Percentiles rank a stretch among this genome's conserved stretches.
Evolutionary conservation across 2,888 invertebrate genomes (phyloP).

Genomic region (Leucophora obtusa): DNA sequence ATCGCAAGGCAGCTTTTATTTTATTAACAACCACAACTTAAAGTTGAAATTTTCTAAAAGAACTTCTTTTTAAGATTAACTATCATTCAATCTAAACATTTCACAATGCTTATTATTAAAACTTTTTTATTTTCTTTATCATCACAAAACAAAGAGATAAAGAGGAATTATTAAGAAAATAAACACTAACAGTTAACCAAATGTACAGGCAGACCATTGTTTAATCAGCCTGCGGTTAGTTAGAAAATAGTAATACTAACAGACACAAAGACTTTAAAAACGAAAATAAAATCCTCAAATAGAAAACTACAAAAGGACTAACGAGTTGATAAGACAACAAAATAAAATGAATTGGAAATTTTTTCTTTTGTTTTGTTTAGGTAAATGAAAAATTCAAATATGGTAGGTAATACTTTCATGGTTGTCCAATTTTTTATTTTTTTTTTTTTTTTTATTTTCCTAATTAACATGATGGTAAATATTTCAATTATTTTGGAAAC

Average conservation of each 20-base stretch:
- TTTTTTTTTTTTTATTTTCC: neutral
- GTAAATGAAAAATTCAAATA: neutral
- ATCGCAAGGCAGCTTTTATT: too few relatives aligned
- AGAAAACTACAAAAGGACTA: neutral
- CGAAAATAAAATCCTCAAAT: neutral
- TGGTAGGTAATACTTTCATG: neutral
- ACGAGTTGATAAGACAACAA: conserved; percentile 5
- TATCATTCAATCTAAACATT: neutral
- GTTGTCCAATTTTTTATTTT: too few relatives aligned
- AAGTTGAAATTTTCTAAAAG: too few relatives aligned
- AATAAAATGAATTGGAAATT: neutral
- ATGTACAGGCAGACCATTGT: conserved; percentile 13
- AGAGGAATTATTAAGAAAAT: neutral
- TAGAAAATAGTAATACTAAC: conserved; percentile 6
- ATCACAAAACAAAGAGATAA: neutral
- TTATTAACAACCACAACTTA: too few relatives aligned
- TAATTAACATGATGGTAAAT: neutral
- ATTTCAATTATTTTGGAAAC: too few relatives aligned
- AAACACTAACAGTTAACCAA: conserved; percentile 9
- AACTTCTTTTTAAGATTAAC: too few relatives aligned
- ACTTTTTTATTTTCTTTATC: neutral
- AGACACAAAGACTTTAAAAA: neutral
- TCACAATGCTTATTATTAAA: neutral
- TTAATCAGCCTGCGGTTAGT: conserved; percentile 53
- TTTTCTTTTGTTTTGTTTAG: neutral